phyloP scores from a whole-genome alignment of 1,140 invertebrate genomes.

The Drosophila ananassae region DNA sequence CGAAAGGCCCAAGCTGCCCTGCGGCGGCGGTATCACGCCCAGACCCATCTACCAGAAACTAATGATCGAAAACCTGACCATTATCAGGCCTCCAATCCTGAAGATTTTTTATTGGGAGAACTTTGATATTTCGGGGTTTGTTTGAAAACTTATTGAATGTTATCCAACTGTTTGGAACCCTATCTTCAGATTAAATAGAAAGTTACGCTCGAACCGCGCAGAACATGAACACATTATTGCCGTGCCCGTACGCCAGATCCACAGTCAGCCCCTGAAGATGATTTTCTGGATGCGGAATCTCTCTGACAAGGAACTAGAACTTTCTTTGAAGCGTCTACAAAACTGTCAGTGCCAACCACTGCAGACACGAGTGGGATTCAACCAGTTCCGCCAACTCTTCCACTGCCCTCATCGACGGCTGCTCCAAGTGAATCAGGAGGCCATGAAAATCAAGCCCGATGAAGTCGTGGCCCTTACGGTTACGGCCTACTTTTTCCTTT shows the following conservation, averaged over 20 bases:
- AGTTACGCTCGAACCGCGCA: constrained; percentile 53
- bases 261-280: constrained; percentile 69
- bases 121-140: constrained; percentile 69
- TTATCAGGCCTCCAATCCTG: constrained; percentile 63
- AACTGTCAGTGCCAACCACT: constrained; percentile 60
- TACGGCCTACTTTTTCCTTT: constrained; percentile 62
- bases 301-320: constrained; percentile 20
- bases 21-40: constrained; percentile 15
- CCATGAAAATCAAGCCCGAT: constrained; percentile 50
- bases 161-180: neutral
- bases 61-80: constrained; percentile 70
- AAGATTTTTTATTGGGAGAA: constrained; percentile 78
- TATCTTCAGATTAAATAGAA: constrained; percentile 58
- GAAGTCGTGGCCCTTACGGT: constrained; percentile 65
- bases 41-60: constrained; percentile 56
- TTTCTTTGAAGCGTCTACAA: constrained; percentile 65
- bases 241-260: constrained; percentile 69
- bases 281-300: constrained; percentile 70
- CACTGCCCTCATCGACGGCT: constrained; percentile 75
- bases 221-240: constrained; percentile 58
- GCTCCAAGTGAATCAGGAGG: constrained; percentile 60
- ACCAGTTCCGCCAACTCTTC: constrained; percentile 75
- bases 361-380: constrained; percentile 73
- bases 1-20: constrained; percentile 18
- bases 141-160: neutral